Conservation (phyloP, 2,113 vertebrate species). For the Paratilapia polleni region DNA sequence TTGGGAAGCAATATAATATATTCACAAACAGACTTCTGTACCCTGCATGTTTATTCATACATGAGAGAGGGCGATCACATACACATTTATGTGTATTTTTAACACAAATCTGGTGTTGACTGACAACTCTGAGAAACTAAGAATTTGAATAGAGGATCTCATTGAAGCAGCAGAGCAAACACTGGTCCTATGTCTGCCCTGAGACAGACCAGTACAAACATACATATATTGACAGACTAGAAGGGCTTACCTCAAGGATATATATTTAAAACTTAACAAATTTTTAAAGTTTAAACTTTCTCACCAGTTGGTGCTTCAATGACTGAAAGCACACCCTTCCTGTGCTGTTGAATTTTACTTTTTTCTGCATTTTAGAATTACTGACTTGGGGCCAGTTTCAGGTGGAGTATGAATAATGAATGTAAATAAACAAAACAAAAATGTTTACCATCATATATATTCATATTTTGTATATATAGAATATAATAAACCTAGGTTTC, state of each 20-base stretch:
- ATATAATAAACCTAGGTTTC: not conserved
- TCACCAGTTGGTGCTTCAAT: not conserved
- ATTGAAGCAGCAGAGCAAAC: constrained; percentile 6
- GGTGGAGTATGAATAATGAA: constrained; percentile 16
- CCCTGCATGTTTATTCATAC: constrained; percentile 2
- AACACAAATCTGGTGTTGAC: not conserved
- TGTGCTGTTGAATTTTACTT: too few relatives aligned
- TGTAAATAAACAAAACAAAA: constrained; percentile 8
- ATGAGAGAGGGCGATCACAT: not conserved
- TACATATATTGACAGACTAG: not conserved
- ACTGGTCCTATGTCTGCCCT: constrained; percentile 14
- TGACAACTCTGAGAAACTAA: constrained; percentile 30
- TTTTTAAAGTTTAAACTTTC: constrained; percentile 26
- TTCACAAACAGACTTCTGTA: not conserved
- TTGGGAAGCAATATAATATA: not conserved
- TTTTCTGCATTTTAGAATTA: too few relatives aligned
- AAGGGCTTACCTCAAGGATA: not conserved
- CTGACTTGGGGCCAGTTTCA: too few relatives aligned
- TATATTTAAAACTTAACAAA: not conserved
- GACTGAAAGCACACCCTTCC: too few relatives aligned
- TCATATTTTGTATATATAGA: too few relatives aligned
- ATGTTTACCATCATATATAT: too few relatives aligned
- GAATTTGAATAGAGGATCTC: not conserved
- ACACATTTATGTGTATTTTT: not conserved
- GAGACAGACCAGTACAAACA: not conserved